Evolutionary conservation across 2,797 vertebrate species (phyloP), one percentile per base, ranked within the genome.

Genomic region (Nyctalus aviator): DNA sequence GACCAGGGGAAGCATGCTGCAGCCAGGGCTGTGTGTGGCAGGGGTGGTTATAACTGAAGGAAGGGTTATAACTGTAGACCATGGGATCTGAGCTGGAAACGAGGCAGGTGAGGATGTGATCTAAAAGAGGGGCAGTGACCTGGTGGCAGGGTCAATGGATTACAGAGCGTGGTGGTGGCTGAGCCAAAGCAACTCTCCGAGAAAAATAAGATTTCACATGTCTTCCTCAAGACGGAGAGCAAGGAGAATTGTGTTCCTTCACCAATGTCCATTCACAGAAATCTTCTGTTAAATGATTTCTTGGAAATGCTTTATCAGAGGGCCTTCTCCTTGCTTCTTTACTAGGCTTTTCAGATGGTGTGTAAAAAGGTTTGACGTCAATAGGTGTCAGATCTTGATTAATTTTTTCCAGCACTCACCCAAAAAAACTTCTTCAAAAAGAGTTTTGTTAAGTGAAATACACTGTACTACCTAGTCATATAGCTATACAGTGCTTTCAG

Each of bases 371-470:
- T 59, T 78, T 87, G 15, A 72, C 84, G 46, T 87, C 46, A 78
- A 66, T 57, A 30, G 3, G 32, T 35, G 55, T 73, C 6, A 1
- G 13, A 50, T 41, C 55, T 83, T 82, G 27, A 46, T 78, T 57
- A 48, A 13, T 83, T 82, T 92, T 92, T 90, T 18, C 46, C 41
- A 83, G 37, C 69, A 57, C 13, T 71, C 55, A 64, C 20, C 25
- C 27, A 41, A 21, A 8, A 37, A 72, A 27, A 71, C 18, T 71
- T 69, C 86, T 77, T 92, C 66, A 57, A 81, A 84, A 32, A 37
- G 50, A 94, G 44, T 84, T 79, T 30, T 79, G 20, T 37, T 95
- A 55, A 76, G 50, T 84, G 75, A 68, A 68, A 75, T 23, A 62
- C 17, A 66, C n/a, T 32, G n/a, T 66, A 66, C 15, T 32, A 32